Evolutionary conservation across 1,140 invertebrate genomes (phyloP).

Genomic region (Calliphora vicina): DNA sequence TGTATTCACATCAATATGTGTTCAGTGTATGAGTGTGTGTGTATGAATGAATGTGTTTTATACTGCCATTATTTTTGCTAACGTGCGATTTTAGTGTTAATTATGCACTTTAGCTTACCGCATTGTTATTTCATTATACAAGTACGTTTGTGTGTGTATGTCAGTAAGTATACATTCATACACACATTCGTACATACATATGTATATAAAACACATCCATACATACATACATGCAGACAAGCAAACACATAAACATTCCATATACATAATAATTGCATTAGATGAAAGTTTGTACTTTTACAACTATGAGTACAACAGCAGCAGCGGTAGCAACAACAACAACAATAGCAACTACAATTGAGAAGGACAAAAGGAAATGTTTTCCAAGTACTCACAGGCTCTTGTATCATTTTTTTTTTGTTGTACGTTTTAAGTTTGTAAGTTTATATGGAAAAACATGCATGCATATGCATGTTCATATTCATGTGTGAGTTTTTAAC

Average conservation of each 20-base stretch:
- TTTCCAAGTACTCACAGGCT: not conserved
- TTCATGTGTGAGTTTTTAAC: no score
- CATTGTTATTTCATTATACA: slow-evolving; percentile 27
- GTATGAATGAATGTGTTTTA: not conserved
- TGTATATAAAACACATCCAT: not conserved
- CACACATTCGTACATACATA: not conserved
- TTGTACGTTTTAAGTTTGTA: not conserved
- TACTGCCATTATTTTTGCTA: slow-evolving; percentile 17
- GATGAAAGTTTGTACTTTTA: not conserved
- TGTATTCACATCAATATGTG: not conserved
- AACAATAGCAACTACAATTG: not conserved
- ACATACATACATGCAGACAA: not conserved
- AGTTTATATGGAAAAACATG: no score
- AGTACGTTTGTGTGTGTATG: not conserved
- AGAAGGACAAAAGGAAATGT: slow-evolving; percentile 7
- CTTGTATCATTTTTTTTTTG: not conserved
- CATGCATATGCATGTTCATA: no score
- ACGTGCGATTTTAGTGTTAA: slow-evolving; percentile 29
- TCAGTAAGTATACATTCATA: not conserved
- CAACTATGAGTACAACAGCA: not conserved
- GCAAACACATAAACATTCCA: not conserved
- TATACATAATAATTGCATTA: slow-evolving; percentile 10
- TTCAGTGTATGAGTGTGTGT: not conserved
- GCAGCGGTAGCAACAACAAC: no score
- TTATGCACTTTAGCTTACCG: slow-evolving; percentile 27